Conservation (phyloP, 2,113 vertebrate genomes). For the Aphelocoma coerulescens region DNA sequence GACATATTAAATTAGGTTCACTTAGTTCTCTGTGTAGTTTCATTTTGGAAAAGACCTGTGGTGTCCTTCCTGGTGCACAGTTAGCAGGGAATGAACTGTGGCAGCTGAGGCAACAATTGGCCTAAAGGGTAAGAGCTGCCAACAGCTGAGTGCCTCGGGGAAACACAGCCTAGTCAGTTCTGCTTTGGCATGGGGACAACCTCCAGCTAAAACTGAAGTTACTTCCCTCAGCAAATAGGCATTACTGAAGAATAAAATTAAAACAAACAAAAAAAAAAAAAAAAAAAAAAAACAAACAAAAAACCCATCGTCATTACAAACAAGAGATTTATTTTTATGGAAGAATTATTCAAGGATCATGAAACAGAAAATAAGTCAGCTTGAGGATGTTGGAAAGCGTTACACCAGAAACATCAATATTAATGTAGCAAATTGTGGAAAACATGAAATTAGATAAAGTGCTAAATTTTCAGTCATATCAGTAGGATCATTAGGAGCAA, state of each 20-base stretch:
- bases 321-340: constrained; percentile 31
- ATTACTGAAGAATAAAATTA: background rate
- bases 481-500: background rate
- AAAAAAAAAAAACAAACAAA: background rate
- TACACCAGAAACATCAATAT: background rate
- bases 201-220: background rate
- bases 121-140: background rate
- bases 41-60: background rate
- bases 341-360: background rate
- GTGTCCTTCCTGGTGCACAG: background rate
- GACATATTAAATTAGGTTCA: background rate
- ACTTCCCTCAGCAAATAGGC: background rate
- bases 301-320: background rate
- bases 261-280: background rate
- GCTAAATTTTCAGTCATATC: background rate
- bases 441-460: constrained; percentile 1
- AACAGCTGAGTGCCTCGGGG: fast-evolving
- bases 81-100: background rate
- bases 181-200: background rate
- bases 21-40: background rate
- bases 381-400: background rate
- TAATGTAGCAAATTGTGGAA: background rate
- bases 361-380: background rate
- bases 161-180: background rate
- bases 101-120: background rate